Conservation (phyloP, 2,888 invertebrate genomes). For the Acanthococcus lagerstroemiae region DNA sequence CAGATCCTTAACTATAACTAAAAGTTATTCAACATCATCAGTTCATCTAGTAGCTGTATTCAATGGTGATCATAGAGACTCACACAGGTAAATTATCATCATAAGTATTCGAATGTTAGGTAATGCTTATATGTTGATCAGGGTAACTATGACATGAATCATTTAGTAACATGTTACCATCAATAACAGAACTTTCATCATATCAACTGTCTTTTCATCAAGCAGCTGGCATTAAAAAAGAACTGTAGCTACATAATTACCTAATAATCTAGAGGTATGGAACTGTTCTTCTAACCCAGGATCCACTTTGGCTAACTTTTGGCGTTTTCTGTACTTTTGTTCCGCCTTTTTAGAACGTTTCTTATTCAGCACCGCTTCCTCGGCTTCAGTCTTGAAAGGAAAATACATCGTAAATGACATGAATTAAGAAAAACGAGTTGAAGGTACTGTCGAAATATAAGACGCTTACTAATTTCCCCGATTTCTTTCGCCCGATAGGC, state of each 20-base stretch:
- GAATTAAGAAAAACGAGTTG: background rate
- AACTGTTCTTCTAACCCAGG: slow-evolving; percentile 91
- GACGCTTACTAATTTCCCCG: slow-evolving; percentile 69
- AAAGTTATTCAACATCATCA: too few species aligned
- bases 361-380: slow-evolving; percentile 87
- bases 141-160: slow-evolving; percentile 18
- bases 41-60: slow-evolving; percentile 25
- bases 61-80: background rate
- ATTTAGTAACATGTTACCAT: slow-evolving; percentile 18
- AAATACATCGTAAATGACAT: background rate
- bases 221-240: slow-evolving; percentile 22
- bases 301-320: slow-evolving; percentile 90
- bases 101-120: background rate
- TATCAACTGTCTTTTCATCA: too few species aligned
- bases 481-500: slow-evolving; percentile 95
- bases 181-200: slow-evolving; percentile 29
- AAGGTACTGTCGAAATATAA: background rate
- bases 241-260: slow-evolving; percentile 46
- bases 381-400: slow-evolving; percentile 68
- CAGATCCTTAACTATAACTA: too few species aligned
- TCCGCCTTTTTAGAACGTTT: slow-evolving; percentile 85
- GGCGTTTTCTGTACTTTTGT: slow-evolving; percentile 85
- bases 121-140: background rate
- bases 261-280: slow-evolving; percentile 86
- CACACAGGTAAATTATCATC: background rate